Evolutionary conservation across 2,797 vertebrate species (phyloP).

Genomic region (Nothura maculosa): DNA sequence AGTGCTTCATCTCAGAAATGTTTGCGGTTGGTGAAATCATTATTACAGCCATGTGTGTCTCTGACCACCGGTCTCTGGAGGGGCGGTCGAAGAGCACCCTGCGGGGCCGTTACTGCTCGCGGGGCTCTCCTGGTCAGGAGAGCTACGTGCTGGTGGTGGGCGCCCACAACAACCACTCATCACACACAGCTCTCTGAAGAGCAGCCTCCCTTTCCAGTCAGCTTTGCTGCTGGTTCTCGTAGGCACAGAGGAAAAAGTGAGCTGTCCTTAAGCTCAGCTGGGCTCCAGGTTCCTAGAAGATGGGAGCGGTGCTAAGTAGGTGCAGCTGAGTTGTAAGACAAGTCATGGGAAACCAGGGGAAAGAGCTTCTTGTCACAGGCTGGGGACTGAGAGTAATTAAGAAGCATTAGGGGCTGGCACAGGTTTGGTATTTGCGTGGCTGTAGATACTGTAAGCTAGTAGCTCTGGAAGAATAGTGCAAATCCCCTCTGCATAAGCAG

Average conservation of each 20-base stretch:
- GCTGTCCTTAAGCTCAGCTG: slow-evolving; percentile 21
- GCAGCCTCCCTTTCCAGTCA: background rate
- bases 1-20: slow-evolving; percentile 60
- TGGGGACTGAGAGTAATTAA: background rate
- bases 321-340: slow-evolving; percentile 12
- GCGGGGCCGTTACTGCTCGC: slow-evolving; percentile 18
- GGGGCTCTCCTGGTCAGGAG: background rate
- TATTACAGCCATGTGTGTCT: slow-evolving; percentile 58
- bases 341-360: background rate
- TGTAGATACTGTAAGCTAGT: background rate
- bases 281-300: slow-evolving; percentile 38
- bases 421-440: background rate
- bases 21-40: slow-evolving; percentile 73
- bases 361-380: background rate
- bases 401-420: background rate
- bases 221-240: background rate
- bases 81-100: slow-evolving; percentile 29
- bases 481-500: background rate
- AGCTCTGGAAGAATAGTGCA: background rate
- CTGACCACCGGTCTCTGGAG: slow-evolving; percentile 23
- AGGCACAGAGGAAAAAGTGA: background rate
- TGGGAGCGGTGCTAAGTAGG: slow-evolving; percentile 1
- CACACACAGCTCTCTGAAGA: background rate
- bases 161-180: background rate
- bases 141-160: background rate